phyloP scores from a whole-genome alignment of 2,888 invertebrate species.

The Lasius fuliginosus region DNA sequence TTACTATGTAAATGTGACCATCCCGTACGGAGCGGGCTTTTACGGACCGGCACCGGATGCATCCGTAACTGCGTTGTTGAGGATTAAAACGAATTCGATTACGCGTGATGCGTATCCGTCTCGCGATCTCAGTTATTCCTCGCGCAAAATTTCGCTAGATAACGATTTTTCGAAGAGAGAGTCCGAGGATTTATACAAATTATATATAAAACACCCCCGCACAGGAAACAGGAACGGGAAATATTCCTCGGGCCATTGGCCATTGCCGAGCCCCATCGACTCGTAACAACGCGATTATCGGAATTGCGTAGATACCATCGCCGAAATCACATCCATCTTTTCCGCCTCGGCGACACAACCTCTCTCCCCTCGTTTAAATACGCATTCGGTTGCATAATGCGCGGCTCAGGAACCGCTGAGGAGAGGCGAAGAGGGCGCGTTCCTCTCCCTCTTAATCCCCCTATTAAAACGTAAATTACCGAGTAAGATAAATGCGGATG shows the following conservation, averaged over 20 bases:
- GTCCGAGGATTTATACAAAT: constrained; percentile 17
- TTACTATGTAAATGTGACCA: constrained; percentile 41
- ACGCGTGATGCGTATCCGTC: constrained; percentile 4
- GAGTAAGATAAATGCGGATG: constrained; percentile 52
- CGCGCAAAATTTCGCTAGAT: neutral
- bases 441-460: constrained; percentile 37
- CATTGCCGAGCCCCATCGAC: constrained; percentile 25
- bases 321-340: constrained; percentile 44
- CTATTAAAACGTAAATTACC: constrained; percentile 55
- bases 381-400: constrained; percentile 37
- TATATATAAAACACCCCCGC: neutral
- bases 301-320: constrained; percentile 40
- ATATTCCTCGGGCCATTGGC: constrained; percentile 33
- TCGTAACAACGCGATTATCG: constrained; percentile 45
- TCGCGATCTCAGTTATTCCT: neutral
- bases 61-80: neutral
- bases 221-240: neutral
- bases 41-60: constrained; percentile 19
- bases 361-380: constrained; percentile 36
- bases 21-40: constrained; percentile 17
- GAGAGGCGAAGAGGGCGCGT: neutral
- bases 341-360: constrained; percentile 21
- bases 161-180: neutral
- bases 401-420: neutral
- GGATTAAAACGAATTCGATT: constrained; percentile 43